phyloP scores from a whole-genome alignment of 2,888 invertebrate genomes.

The Melanchra persicariae region DNA sequence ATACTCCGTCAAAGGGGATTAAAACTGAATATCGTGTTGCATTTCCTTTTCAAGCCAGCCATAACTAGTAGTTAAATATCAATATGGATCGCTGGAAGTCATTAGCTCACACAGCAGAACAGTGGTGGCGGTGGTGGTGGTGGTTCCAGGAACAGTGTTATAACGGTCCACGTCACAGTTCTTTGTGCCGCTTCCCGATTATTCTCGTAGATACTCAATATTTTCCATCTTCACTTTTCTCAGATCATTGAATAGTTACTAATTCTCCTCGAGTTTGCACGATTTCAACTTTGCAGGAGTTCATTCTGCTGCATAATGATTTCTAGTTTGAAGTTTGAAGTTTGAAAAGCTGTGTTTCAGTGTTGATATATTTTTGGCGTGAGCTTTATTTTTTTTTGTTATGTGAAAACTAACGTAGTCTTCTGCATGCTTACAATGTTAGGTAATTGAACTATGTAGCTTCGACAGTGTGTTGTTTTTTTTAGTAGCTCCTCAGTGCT shows the following conservation, averaged over 20 bases:
- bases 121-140: too few species aligned
- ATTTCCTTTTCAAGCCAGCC: constrained; percentile 11
- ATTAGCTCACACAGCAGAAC: too few species aligned
- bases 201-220: constrained; percentile 40
- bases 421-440: not conserved
- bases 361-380: not conserved
- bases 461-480: not conserved
- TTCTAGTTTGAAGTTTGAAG: constrained; percentile 20
- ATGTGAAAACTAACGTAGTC: not conserved
- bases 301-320: constrained; percentile 39
- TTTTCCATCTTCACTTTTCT: constrained; percentile 51
- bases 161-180: constrained; percentile 9
- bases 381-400: not conserved
- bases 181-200: constrained; percentile 35
- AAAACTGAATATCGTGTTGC: constrained; percentile 12
- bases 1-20: not conserved
- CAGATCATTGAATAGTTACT: constrained; percentile 60
- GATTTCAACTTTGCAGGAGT: constrained; percentile 18
- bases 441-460: not conserved
- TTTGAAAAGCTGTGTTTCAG: constrained; percentile 2
- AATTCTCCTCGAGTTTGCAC: constrained; percentile 47
- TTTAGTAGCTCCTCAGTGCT: not conserved
- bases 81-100: constrained; percentile 26
- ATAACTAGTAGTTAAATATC: constrained; percentile 14
- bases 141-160: constrained; percentile 19